Evolutionary conservation across 2,888 invertebrate genomes (phyloP), one percentile per base, ranked within the genome.

Genomic region (Drosophila cognata): DNA sequence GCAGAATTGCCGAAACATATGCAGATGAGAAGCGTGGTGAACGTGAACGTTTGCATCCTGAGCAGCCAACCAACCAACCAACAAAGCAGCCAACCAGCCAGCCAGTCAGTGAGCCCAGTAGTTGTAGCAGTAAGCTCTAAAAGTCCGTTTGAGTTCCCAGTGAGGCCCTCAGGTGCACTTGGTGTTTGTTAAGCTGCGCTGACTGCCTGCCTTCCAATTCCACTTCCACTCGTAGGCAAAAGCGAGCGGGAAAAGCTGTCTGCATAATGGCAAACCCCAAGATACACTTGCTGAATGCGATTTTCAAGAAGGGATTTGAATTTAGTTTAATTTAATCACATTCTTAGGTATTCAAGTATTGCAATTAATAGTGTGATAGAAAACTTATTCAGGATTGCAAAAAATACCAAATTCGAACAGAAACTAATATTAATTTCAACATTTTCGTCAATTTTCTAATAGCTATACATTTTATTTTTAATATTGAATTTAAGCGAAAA

Each of bases 1-100:
- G 78, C 88, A 78, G 82, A 86, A 89, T 89, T 86, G 86, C 86
- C 86, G 82, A 85, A 86, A 88, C 88, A 88, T 86, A 86, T 89
- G 89, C 87, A 89, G 89, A 86, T 89, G 88, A 76, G 73, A 72
- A 78, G 71, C 74, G 73, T 79, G 74, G 71, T 77, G 77, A 75
- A 72, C 66, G 71, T 65, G 67, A 70, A 65, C 56, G 65, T 69
- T 74, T 75, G 71, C 77, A 77, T 77, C 83, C 77, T 71, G 67
- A 73, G 84, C 81, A 82, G 84, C 71, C 59, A 50, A 33, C n/a
- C 4, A 41, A 41, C 4, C n/a, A 31, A 29, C 29, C 57, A 67
- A 21, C 50, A 41, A 57, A 18, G n/a, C 65, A 63, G 29, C 29
- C 62, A 31, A 18, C 16, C 41, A 60, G 41, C n/a, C 38, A 38